These are phyloP conservation scores for Saccopteryx bilineata DNA, from an alignment of 2,113 vertebrate genomes.

Conservation along the genomic window DNA sequence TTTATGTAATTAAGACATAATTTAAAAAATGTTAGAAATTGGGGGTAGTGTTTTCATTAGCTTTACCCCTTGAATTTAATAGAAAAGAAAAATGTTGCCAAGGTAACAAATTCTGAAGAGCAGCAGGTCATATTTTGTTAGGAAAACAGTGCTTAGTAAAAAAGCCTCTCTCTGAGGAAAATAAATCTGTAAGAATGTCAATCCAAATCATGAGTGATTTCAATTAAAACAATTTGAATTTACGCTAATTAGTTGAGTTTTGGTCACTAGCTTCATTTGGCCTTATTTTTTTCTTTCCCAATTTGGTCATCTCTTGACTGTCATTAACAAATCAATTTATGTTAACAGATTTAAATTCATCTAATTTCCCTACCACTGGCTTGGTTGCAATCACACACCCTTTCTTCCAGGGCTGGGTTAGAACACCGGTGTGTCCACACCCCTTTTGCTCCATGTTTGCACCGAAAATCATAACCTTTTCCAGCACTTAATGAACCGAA, in stretches of 20 bases:
- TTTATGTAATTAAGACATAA: background rate
- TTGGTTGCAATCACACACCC: background rate
- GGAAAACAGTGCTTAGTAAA: constrained; percentile 73
- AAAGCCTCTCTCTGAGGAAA: constrained; percentile 59
- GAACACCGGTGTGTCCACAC: background rate
- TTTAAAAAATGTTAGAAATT: constrained; percentile 40
- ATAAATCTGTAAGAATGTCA: constrained; percentile 56
- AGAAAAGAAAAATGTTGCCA: constrained; percentile 77
- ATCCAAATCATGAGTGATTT: constrained; percentile 63
- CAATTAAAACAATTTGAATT: constrained; percentile 58
- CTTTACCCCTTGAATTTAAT: constrained; percentile 59
- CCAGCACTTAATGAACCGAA: background rate
- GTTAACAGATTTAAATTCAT: constrained; percentile 1
- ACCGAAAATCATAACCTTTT: constrained; percentile 29
- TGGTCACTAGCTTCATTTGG: background rate
- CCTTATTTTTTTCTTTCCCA: background rate
- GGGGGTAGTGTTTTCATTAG: background rate
- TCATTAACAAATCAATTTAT: background rate
- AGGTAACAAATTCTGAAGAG: constrained; percentile 76
- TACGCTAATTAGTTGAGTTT: constrained; percentile 25
- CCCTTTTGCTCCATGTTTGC: background rate
- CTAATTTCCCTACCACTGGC: background rate
- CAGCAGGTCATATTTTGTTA: constrained; percentile 77
- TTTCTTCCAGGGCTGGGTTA: background rate
- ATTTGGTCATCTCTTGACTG: background rate